Percentiles rank a stretch among this genome's conserved stretches.
Conservation (phyloP, 1,140 invertebrate species). For the Leptestheria dahalacensis region DNA sequence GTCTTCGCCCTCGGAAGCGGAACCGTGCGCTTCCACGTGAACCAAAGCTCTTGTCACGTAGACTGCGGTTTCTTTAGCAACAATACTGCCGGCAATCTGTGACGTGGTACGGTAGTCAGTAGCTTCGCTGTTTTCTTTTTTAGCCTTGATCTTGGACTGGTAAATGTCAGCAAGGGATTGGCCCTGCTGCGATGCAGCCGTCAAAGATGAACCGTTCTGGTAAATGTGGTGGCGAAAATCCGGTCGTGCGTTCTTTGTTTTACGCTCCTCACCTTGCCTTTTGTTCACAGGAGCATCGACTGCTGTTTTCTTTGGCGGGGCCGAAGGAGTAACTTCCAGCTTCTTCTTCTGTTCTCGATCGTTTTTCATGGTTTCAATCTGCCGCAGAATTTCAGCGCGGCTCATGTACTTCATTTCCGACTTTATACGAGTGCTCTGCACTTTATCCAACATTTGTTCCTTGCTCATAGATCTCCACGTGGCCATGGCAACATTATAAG, state of each 20-base stretch:
- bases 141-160: conserved; percentile 9
- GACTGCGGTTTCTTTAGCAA: background rate
- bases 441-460: conserved; percentile 18
- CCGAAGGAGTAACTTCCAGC: background rate
- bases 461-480: conserved; percentile 20
- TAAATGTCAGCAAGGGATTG: conserved; percentile 11
- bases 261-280: background rate
- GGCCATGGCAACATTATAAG: conserved; percentile 19
- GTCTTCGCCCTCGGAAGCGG: background rate
- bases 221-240: conserved; percentile 3
- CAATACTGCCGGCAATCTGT: background rate
- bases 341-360: background rate
- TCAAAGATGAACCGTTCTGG: conserved; percentile 4
- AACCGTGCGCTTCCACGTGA: conserved; percentile 6
- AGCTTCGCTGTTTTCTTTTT: background rate
- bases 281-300: background rate
- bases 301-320: background rate
- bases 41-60: conserved; percentile 10
- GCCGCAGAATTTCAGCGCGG: conserved; percentile 19
- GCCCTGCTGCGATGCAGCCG: background rate
- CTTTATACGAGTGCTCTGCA: conserved; percentile 17
- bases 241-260: background rate
- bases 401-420: conserved; percentile 19
- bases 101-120: background rate
- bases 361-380: conserved; percentile 16